Evolutionary conservation across 1,140 invertebrate genomes (phyloP), one percentile per base, ranked within the genome.

Genomic region (Planococcus citri): DNA sequence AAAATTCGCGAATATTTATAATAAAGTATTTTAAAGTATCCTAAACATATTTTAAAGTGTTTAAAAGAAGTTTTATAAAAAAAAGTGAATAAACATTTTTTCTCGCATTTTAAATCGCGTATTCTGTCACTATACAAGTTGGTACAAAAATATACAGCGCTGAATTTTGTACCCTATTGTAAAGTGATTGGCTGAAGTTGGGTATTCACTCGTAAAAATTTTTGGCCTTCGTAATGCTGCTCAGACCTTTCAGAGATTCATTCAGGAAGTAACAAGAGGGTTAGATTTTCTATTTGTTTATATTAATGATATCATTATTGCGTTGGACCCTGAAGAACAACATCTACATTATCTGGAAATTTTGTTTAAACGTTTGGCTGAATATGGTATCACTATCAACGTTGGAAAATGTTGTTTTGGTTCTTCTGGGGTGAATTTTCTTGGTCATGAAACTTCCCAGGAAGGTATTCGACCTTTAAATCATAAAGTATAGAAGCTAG

Each of bases 211-310:
- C n/a, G n/a, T n/a, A n/a, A n/a, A n/a, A n/a, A n/a, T n/a, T n/a
- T 79, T 79, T 68, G 80, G 81, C n/a, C 69, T 81, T 9, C 60
- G 71, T 9, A 80, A 79, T 72, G 76, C 77, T 3, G 22, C 73
- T 0, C 76, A 79, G 70, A 77, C 76, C 0, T 85, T 83, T 72
- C 79, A 83, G 73, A 69, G 82, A 14, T 76, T 80, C 10, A 82
- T 85, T 68, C 76, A 82, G 72, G 60, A 75, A 12, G 75, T 82
- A 0, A 73, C 81, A 0, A 20, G 24, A 0, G 68, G 68, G 0
- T 72, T 80, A 14, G 74, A 76, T 27, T 79, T 76, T 70, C 58
- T 60, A 0, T 80, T 75, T 61, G 68, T 71, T 25, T 79, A 77
- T 57, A 71, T 79, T 1, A 78, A 79, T 70, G 77, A 79, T 69